Conservation (phyloP, 2,797 vertebrate species). For the Trichosurus vulpecula region DNA sequence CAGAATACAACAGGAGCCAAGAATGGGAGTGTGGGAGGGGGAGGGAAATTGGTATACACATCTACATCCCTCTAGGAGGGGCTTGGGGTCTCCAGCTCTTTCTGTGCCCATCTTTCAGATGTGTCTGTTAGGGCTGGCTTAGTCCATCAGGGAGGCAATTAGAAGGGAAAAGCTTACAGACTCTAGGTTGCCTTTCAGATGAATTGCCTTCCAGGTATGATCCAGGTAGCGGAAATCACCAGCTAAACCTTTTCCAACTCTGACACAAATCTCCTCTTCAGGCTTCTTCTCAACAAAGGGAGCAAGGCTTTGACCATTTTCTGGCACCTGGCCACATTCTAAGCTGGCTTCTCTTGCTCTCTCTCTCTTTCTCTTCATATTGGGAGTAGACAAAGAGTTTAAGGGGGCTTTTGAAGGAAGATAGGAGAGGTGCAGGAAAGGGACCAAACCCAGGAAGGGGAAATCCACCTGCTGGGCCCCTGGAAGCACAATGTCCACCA, state of each 20-base stretch:
- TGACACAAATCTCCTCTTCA: constrained; percentile 66
- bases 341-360: constrained; percentile 44
- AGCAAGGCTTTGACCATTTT: constrained; percentile 59
- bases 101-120: neutral
- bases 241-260: neutral
- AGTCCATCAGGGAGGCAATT: neutral
- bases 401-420: constrained; percentile 62
- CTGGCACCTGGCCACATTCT: constrained; percentile 72
- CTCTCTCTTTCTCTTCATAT: constrained; percentile 58
- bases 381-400: constrained; percentile 70
- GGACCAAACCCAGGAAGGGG: constrained; percentile 6
- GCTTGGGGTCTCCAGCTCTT: neutral
- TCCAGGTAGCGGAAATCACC: neutral
- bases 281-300: constrained; percentile 24
- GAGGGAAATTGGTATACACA: constrained; percentile 34
- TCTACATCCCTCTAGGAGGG: neutral
- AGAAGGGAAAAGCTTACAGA: constrained; percentile 66
- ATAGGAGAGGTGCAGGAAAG: constrained; percentile 73
- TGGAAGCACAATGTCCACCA: constrained; percentile 66
- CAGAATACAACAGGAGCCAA: constrained; percentile 51
- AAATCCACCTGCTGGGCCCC: constrained; percentile 68
- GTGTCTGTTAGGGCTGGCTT: neutral
- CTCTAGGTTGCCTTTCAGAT: constrained; percentile 6
- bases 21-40: constrained; percentile 1
- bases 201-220: constrained; percentile 17